phyloP scores from a whole-genome alignment of 1,140 invertebrate genomes.

The Augochlora pura region DNA sequence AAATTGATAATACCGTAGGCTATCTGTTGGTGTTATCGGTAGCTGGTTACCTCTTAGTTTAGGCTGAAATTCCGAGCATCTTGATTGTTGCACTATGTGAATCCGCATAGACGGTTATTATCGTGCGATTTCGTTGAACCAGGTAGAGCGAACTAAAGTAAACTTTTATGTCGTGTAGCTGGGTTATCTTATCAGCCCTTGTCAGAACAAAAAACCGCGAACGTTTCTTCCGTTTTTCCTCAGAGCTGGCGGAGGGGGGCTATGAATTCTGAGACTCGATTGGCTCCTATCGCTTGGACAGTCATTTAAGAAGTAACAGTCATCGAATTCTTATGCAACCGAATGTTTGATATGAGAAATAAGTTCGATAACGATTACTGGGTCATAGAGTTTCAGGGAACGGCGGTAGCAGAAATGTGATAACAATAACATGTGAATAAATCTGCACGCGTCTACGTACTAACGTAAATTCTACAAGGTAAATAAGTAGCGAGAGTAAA shows the following conservation, averaged over 20 bases:
- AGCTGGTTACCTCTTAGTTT: neutral
- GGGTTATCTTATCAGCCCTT: conserved; percentile 13
- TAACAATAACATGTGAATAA: neutral
- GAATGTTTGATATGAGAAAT: neutral
- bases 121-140: neutral
- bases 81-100: neutral
- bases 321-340: conserved; percentile 3
- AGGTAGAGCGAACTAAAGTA: neutral
- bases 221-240: neutral
- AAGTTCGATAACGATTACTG: neutral
- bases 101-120: neutral
- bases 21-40: neutral
- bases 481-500: too few relatives aligned
- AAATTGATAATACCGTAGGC: neutral
- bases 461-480: neutral
- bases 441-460: neutral
- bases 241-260: neutral
- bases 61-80: neutral
- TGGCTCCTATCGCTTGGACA: too few relatives aligned
- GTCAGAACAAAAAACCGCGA: neutral
- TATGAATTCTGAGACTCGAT: neutral
- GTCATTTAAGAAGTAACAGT: neutral
- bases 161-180: neutral
- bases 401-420: neutral
- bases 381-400: neutral